These are phyloP conservation scores for Plodia interpunctella DNA, from an alignment of 1,140 invertebrate species.

Conservation along the genomic window DNA sequence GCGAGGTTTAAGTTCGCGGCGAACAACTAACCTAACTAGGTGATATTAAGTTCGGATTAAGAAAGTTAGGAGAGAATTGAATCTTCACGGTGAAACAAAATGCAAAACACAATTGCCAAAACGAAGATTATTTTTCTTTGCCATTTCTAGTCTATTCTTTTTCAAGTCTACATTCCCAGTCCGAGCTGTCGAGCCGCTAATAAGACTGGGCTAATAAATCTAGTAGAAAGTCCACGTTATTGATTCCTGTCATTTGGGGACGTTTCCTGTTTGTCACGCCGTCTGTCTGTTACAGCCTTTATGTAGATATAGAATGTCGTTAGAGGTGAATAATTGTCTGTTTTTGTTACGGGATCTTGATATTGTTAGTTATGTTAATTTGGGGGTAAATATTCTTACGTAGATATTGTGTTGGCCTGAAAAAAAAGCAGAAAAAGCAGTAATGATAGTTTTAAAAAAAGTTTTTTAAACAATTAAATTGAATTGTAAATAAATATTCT, in stretches of 20 bases:
- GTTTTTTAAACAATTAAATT: too few relatives aligned
- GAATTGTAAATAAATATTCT: too few relatives aligned
- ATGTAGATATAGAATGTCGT: not conserved
- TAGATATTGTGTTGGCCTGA: too few relatives aligned
- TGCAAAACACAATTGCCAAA: too few relatives aligned
- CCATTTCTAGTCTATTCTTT: slow-evolving; percentile 12
- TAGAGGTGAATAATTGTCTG: not conserved
- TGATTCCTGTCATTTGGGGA: slow-evolving; percentile 54
- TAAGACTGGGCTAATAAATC: slow-evolving; percentile 64
- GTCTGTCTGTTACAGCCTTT: not conserved
- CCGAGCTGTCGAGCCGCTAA: slow-evolving; percentile 46
- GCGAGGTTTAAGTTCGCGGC: too few relatives aligned
- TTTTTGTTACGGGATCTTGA: not conserved
- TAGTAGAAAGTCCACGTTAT: slow-evolving; percentile 59
- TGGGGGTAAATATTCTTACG: not conserved
- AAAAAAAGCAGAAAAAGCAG: too few relatives aligned
- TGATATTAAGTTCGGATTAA: too few relatives aligned
- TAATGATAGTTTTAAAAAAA: too few relatives aligned
- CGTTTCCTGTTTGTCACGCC: slow-evolving; percentile 37
- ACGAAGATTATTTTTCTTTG: too few relatives aligned
- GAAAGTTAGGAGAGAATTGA: too few relatives aligned
- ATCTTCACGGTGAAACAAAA: too few relatives aligned
- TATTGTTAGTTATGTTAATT: not conserved
- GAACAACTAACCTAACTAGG: too few relatives aligned
- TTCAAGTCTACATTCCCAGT: slow-evolving; percentile 30